Percentiles rank a stretch among this genome's conserved stretches.
phyloP scores from a whole-genome alignment of 2,888 invertebrate species.

The Seira ritae region DNA sequence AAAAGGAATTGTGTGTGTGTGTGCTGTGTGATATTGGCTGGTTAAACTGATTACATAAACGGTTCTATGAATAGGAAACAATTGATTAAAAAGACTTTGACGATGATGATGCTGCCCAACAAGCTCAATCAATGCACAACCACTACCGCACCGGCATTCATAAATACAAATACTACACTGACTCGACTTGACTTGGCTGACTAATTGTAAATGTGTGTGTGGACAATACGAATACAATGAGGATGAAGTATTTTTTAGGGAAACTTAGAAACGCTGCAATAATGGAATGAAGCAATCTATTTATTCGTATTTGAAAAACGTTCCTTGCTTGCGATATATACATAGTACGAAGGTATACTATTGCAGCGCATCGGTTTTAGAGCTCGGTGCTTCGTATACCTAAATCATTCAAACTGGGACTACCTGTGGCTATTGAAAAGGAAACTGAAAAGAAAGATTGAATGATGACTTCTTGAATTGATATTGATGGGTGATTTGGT shows the following conservation, averaged over 20 bases:
- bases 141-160: background rate
- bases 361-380: background rate
- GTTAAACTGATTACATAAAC: constrained; percentile 49
- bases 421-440: constrained; percentile 1
- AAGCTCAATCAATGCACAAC: too few relatives aligned
- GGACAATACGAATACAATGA: background rate
- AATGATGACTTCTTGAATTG: constrained; percentile 55
- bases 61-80: background rate
- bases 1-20: constrained; percentile 27
- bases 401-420: background rate
- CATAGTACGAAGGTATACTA: too few relatives aligned
- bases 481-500: constrained; percentile 24
- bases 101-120: background rate
- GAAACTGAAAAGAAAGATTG: constrained; percentile 25
- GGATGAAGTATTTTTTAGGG: background rate
- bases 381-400: background rate
- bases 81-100: background rate
- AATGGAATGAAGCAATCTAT: background rate
- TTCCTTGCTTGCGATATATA: too few relatives aligned
- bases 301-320: background rate
- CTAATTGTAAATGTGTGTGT: constrained; percentile 13
- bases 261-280: background rate
- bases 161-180: too few relatives aligned
- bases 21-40: background rate
- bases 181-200: background rate